phyloP scores from a whole-genome alignment of 1,140 invertebrate genomes.

The Nasonia giraulti region DNA sequence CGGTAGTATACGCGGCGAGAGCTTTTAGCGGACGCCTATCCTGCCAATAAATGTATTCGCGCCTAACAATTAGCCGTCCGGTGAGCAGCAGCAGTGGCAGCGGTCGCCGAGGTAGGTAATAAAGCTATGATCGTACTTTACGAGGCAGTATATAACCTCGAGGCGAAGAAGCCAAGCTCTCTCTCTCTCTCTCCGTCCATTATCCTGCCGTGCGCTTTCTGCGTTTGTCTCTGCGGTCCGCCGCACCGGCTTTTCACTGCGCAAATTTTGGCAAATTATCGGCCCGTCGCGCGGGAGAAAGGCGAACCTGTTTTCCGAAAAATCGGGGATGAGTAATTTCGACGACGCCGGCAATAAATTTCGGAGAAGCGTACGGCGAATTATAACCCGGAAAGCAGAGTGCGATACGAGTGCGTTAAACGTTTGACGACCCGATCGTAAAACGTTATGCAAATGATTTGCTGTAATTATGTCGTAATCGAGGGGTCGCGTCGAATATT shows the following conservation, averaged over 20 bases:
- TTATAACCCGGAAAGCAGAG: not conserved
- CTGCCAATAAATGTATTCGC: slow-evolving; percentile 69
- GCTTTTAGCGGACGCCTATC: slow-evolving; percentile 42
- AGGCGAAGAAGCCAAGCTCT: slow-evolving; percentile 40
- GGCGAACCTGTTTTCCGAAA: no score
- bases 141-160: slow-evolving; percentile 67
- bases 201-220: slow-evolving; percentile 21
- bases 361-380: not conserved
- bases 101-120: slow-evolving; percentile 58
- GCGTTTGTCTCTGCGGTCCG: slow-evolving; percentile 47
- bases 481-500: not conserved
- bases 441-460: not conserved
- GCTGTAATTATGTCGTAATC: not conserved
- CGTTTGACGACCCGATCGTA: not conserved
- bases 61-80: slow-evolving; percentile 67
- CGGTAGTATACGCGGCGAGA: not conserved
- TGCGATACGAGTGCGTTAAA: not conserved
- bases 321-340: not conserved
- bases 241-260: not conserved
- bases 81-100: slow-evolving; percentile 53
- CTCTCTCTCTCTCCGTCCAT: slow-evolving; percentile 34
- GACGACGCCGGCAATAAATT: not conserved
- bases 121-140: slow-evolving; percentile 73
- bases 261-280: not conserved
- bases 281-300: no score